Conservation (phyloP, 2,888 invertebrate genomes). For the Tholera decimalis region DNA sequence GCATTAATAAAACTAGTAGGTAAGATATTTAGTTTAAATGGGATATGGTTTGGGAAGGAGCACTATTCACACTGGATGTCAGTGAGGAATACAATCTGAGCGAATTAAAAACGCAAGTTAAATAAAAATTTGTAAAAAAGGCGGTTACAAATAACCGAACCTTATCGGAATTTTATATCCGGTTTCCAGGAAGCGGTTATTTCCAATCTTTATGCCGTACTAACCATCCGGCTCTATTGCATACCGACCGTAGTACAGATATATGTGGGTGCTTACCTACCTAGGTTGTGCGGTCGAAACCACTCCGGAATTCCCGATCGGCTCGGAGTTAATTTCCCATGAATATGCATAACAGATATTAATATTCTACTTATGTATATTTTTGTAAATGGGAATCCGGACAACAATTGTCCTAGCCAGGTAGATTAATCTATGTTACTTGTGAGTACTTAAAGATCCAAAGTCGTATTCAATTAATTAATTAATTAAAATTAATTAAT, state of each 20-base stretch:
- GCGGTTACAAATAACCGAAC: no score
- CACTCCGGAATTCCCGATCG: conserved; percentile 24
- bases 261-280: neutral
- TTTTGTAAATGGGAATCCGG: conserved; percentile 18
- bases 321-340: conserved; percentile 34
- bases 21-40: no score
- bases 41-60: no score
- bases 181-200: conserved; percentile 14
- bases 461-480: no score
- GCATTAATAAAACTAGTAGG: no score
- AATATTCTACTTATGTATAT: neutral
- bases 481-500: no score
- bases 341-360: conserved; percentile 27
- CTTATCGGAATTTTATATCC: conserved; percentile 22
- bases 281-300: neutral
- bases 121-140: no score
- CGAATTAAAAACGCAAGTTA: no score
- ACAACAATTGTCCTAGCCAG: conserved; percentile 4
- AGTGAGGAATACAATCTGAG: no score
- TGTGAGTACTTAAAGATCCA: no score
- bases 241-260: conserved; percentile 6
- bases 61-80: no score
- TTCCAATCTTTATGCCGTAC: neutral
- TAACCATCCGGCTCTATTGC: conserved; percentile 12
- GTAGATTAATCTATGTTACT: no score